Evolutionary conservation across 2,797 vertebrate genomes (phyloP), one percentile per base, ranked within the genome.

Genomic region (Diceros bicornis): DNA sequence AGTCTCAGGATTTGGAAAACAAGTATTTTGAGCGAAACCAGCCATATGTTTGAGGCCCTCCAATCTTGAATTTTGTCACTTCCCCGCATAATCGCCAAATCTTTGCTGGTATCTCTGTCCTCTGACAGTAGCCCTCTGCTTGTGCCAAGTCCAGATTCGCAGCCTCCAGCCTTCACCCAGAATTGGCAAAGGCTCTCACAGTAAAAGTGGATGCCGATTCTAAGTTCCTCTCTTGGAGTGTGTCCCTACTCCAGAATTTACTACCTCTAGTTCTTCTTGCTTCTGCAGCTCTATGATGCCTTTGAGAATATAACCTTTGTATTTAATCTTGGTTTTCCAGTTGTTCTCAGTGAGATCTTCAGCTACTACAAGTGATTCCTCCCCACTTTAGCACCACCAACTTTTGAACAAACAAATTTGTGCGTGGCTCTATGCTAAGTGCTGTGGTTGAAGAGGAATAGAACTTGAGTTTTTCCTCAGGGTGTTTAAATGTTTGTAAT

Each of bases 251-350:
- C 27, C 3, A 37, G 6, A 85, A 57, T 64, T 64, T 81, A 89
- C 23, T 34, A 41, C 41, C 18, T 83, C 41, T 52, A 47, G 25
- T 72, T 86, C 14, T 92, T 84, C 62, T 62, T 66, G 23, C n/a
- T 69, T 79, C 17, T 78, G 34, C 14, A 72, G 9, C 20, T 62
- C 68, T 68, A 1, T 57, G 27, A 66, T 74, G 17, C 34, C 29
- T 79, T 88, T 96, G 77, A 87, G 66, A 85, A 62, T 75, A 34
- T 37, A 74, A 68, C 5, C 18, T 95, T 64, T 32, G 6, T n/a
- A 74, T 97, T 92, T 75, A 68, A 71, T 75, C 10, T 75, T 75
- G 32, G 8, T 59, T 86, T 95, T 94, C 59, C n/a, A 34, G 18
- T 79, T 92, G 41, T 72, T 93, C 8, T 69, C 41, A 21, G 27